A percentile compares a stretch with the other conserved stretches of the same genome.
Evolutionary conservation across 2,888 invertebrate species (phyloP).

Genomic region (Podotricha telesiphe): DNA sequence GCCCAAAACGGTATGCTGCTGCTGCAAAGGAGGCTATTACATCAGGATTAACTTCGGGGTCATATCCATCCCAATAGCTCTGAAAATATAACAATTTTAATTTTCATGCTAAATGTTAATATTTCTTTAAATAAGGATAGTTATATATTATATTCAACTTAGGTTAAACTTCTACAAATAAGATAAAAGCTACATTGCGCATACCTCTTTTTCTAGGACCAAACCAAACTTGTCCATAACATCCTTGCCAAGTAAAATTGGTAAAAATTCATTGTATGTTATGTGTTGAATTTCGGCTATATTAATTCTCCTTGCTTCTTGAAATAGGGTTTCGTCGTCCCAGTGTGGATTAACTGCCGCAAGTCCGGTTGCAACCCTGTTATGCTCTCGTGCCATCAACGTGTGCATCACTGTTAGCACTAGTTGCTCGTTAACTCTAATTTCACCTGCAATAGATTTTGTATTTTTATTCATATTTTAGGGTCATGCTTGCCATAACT

Average conservation of each 20-base stretch:
- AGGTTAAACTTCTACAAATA: no score
- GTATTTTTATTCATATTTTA: neutral
- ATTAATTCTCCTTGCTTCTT: conserved; percentile 92
- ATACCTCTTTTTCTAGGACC: conserved; percentile 90
- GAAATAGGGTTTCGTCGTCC: conserved; percentile 96
- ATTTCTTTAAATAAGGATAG: no score
- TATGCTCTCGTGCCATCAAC: conserved; percentile 95
- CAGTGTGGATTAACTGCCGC: conserved; percentile 94
- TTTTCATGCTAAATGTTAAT: no score
- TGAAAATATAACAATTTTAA: conserved; percentile 54
- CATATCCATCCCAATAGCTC: conserved; percentile 93
- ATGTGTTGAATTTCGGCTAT: conserved; percentile 95
- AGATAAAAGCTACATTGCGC: neutral
- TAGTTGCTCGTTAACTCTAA: conserved; percentile 95
- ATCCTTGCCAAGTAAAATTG: conserved; percentile 94
- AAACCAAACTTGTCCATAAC: conserved; percentile 96
- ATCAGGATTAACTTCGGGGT: conserved; percentile 92
- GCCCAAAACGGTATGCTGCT: conserved; percentile 96
- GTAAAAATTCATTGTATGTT: conserved; percentile 95
- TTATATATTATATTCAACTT: no score
- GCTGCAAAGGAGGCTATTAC: conserved; percentile 95
- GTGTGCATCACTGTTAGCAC: conserved; percentile 96
- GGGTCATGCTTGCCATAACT: neutral
- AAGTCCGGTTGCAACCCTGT: conserved; percentile 90
- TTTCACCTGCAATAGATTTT: conserved; percentile 86